phyloP scores from a whole-genome alignment of 2,113 vertebrate species.

The Atractosteus spatula region DNA sequence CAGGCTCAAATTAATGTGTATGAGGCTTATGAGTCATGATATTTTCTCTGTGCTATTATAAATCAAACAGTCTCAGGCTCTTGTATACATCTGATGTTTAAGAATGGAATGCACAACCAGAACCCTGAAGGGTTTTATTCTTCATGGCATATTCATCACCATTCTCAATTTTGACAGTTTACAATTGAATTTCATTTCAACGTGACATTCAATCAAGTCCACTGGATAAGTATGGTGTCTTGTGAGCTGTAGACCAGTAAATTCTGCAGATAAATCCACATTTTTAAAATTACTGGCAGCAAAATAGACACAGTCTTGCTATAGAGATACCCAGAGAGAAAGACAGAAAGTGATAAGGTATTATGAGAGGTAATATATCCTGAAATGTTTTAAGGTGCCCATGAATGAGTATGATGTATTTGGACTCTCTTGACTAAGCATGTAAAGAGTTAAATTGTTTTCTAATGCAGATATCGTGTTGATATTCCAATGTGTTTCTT shows the following conservation, averaged over 20 bases:
- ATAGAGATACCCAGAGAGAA: not conserved
- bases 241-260: slow-evolving; percentile 1
- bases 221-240: not conserved
- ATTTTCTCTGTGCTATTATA: not conserved
- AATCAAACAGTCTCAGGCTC: not conserved
- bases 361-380: too few species aligned
- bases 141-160: slow-evolving; percentile 5
- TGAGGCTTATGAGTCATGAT: not conserved
- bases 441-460: not conserved
- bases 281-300: not conserved
- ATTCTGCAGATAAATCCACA: not conserved
- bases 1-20: not conserved
- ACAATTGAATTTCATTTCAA: not conserved
- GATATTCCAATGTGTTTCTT: not conserved
- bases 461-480: not conserved
- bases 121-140: slow-evolving; percentile 3
- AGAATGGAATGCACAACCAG: not conserved
- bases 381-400: too few species aligned
- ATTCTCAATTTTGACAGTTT: not conserved
- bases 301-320: not conserved
- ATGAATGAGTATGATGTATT: too few species aligned
- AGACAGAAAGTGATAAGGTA: too few species aligned
- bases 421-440: not conserved
- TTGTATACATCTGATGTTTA: not conserved
- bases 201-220: not conserved